These are phyloP conservation scores for Syrrhaptes paradoxus DNA, from an alignment of 2,113 vertebrate genomes.

Conservation along the genomic window DNA sequence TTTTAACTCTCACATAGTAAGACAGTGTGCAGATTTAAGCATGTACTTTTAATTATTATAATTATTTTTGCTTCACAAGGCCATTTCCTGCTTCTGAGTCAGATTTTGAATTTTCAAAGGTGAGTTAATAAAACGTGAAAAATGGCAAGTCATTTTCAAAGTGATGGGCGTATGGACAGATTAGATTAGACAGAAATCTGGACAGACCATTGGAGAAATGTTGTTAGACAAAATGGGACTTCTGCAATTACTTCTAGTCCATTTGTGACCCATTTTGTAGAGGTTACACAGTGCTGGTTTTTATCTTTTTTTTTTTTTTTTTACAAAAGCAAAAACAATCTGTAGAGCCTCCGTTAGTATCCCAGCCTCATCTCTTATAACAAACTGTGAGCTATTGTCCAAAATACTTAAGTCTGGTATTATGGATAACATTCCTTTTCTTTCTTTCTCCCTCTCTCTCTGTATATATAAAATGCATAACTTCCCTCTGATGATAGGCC, in stretches of 20 bases:
- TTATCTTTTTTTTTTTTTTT: conserved; percentile 5
- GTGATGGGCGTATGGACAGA: background rate
- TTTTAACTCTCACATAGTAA: background rate
- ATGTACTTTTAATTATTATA: background rate
- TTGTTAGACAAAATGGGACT: conserved; percentile 61
- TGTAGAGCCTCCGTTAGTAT: background rate
- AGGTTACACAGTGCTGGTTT: background rate
- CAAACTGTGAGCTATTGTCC: background rate
- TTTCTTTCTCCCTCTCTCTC: background rate
- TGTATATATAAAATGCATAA: background rate
- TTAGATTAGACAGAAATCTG: conserved; percentile 57
- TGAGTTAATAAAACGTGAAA: conserved; percentile 46
- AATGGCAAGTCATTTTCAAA: conserved; percentile 54
- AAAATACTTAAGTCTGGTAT: background rate
- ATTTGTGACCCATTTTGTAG: conserved; percentile 53
- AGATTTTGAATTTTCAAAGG: conserved; percentile 20
- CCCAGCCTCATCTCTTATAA: background rate
- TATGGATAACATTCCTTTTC: background rate
- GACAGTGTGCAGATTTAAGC: background rate
- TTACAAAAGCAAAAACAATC: background rate
- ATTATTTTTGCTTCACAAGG: background rate
- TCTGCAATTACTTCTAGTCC: conserved; percentile 67
- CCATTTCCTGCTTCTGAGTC: background rate
- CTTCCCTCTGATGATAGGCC: background rate
- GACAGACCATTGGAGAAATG: conserved; percentile 38